Conservation (phyloP, 2,888 invertebrate genomes). For the Tenthredo scrophulariae region DNA sequence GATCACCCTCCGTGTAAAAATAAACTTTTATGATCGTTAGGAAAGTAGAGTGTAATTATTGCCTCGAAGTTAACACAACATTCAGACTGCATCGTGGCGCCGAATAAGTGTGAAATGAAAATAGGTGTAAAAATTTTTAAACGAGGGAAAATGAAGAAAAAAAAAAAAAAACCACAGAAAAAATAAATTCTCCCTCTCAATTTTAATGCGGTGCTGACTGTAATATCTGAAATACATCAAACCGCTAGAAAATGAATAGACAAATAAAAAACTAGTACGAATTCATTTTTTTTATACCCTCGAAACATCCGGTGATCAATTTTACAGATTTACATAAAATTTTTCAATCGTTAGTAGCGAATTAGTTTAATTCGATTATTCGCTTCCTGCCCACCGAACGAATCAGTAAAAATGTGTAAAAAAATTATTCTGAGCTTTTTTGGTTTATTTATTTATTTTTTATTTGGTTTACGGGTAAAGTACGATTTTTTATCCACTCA, state of each 20-base stretch:
- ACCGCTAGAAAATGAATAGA: neutral
- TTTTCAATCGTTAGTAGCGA: neutral
- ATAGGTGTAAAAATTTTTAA: neutral
- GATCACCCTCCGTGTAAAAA: conserved; percentile 32
- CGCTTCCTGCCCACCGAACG: neutral
- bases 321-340: neutral
- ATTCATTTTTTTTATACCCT: too few species aligned
- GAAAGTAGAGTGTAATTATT: conserved; percentile 29
- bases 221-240: neutral
- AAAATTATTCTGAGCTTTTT: neutral
- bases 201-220: neutral
- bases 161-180: too few species aligned
- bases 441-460: too few species aligned
- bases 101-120: neutral
- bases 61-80: conserved; percentile 20
- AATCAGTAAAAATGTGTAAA: neutral
- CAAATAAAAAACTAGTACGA: neutral
- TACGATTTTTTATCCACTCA: neutral
- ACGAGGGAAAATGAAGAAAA: neutral
- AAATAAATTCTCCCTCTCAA: neutral
- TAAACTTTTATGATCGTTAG: conserved; percentile 30
- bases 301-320: neutral
- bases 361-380: neutral
- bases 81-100: neutral
- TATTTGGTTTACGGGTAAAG: neutral